Percentiles rank a stretch among this genome's conserved stretches.
These are phyloP conservation scores for Microcebus lehilahytsara DNA, from an alignment of 2,113 vertebrate genomes.

Conservation along the genomic window DNA sequence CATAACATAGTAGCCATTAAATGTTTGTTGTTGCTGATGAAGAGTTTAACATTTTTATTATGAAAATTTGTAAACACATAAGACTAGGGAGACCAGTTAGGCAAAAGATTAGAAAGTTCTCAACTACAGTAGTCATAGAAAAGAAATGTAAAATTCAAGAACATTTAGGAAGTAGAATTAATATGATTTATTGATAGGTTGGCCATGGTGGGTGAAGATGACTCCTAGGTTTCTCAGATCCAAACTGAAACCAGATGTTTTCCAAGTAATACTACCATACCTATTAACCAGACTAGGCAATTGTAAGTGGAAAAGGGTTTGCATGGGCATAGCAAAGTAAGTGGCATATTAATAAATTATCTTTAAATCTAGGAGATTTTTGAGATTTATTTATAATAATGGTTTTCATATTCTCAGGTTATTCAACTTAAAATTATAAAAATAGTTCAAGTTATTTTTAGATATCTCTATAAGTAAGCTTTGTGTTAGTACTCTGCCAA, in stretches of 20 bases:
- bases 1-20: background rate
- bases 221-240: background rate
- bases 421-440: slow-evolving; percentile 17
- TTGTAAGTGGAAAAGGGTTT: background rate
- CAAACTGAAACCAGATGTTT: slow-evolving; percentile 17
- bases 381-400: background rate
- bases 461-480: background rate
- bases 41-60: background rate
- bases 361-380: background rate
- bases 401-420: background rate
- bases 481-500: background rate
- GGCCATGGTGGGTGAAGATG: background rate
- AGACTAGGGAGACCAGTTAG: background rate
- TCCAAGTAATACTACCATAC: background rate
- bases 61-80: background rate
- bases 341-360: background rate
- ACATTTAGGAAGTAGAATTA: background rate
- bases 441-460: slow-evolving; percentile 41
- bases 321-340: background rate
- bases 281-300: background rate
- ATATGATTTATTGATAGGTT: background rate
- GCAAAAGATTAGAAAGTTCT: background rate
- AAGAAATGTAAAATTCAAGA: background rate
- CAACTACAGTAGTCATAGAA: background rate
- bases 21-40: background rate